phyloP scores from a whole-genome alignment of 2,888 invertebrate genomes.

The Mamestra brassicae region DNA sequence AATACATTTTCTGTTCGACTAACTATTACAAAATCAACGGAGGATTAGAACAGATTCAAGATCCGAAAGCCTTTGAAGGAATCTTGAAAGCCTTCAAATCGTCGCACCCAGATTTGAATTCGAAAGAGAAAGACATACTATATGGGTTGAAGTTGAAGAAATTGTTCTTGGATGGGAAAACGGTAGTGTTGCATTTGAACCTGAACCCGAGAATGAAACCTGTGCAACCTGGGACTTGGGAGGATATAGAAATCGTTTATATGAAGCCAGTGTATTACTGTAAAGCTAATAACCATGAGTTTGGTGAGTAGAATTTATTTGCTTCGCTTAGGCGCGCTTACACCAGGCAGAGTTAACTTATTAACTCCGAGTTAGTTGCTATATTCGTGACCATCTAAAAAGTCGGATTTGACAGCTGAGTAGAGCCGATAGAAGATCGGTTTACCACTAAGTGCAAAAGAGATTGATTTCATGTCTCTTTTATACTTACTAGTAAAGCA shows the following conservation, averaged over 20 bases:
- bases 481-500: too few species aligned
- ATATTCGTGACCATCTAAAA: too few species aligned
- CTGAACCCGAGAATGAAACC: constrained; percentile 75
- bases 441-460: too few species aligned
- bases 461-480: too few species aligned
- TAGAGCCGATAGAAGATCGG: too few species aligned
- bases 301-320: constrained; percentile 75
- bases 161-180: constrained; percentile 77
- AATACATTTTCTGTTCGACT: constrained; percentile 80
- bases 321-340: too few species aligned
- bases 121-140: constrained; percentile 70
- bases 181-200: constrained; percentile 78
- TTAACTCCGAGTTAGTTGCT: too few species aligned
- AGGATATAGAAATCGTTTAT: constrained; percentile 72
- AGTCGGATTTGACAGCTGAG: too few species aligned
- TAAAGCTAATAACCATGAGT: constrained; percentile 65
- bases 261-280: constrained; percentile 82
- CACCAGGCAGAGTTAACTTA: too few species aligned
- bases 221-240: constrained; percentile 78
- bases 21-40: constrained; percentile 75
- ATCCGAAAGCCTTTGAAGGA: constrained; percentile 62
- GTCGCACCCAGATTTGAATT: constrained; percentile 64
- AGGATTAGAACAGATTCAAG: constrained; percentile 53
- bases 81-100: constrained; percentile 70
- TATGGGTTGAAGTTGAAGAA: constrained; percentile 76